Conservation (phyloP, 2,888 invertebrate species). For the Tenthredo distinguenda region DNA sequence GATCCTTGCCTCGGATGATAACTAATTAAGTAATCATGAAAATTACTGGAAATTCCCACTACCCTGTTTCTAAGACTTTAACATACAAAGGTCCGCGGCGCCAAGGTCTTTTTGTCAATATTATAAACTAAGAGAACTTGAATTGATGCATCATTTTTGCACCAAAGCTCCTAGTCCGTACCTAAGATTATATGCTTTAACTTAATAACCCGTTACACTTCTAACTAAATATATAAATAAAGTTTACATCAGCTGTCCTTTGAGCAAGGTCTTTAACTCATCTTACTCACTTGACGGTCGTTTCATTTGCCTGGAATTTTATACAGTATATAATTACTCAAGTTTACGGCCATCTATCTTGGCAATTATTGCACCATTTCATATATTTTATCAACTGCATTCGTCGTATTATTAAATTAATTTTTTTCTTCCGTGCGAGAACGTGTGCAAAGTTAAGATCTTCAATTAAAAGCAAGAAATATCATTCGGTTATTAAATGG, state of each 20-base stretch:
- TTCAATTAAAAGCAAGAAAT: not conserved
- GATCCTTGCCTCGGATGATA: constrained; percentile 62
- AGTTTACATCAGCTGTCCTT: constrained; percentile 4
- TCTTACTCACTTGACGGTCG: not conserved
- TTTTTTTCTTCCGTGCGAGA: not conserved
- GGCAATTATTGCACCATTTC: not conserved
- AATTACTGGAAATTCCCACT: constrained; percentile 56
- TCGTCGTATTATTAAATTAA: not conserved
- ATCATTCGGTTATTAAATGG: not conserved
- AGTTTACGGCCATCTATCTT: constrained; percentile 30
- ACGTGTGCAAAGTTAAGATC: not conserved
- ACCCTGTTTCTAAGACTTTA: not conserved
- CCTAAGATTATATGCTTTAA: not conserved
- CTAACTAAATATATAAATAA: constrained; percentile 22
- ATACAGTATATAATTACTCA: constrained; percentile 14
- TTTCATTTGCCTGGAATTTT: constrained; percentile 15
- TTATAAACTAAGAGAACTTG: constrained; percentile 1
- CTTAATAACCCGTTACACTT: not conserved
- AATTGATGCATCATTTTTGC: not conserved
- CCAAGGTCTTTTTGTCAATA: not conserved
- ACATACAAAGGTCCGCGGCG: not conserved
- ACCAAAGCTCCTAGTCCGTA: not conserved
- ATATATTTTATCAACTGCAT: not conserved
- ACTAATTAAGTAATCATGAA: constrained; percentile 72
- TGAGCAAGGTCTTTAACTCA: not conserved